Base-by-base conservation (phyloP, 2,888 invertebrate genomes). In the Melitaea athalia region DNA sequence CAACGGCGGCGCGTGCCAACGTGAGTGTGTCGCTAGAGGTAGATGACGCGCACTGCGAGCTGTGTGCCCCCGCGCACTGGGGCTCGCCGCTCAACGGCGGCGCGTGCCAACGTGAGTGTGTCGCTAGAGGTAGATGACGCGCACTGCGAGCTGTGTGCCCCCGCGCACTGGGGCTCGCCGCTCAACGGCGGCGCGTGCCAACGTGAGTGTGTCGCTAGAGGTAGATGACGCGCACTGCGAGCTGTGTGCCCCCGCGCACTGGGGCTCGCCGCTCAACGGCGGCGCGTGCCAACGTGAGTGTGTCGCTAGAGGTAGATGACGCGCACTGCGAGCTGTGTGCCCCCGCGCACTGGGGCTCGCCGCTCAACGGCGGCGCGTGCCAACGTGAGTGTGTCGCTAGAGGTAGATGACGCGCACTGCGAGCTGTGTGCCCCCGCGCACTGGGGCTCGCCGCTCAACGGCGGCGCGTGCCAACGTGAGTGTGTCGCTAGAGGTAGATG, bases 311-410 rank as follows among this genome's bases (percentile, higher is more conserved):
- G 15, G 17, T 8, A 17, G 52, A 11, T 24, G 24, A 49, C 11
- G n/a, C 14, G n/a, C 97, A 98, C 86, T 99, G 99, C 87, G 97
- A 98, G 77, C 93, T 94, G 64, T 99, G 99, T 88, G 95, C 96
- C 65, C 95, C 96, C 50, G 98, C 99, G 0, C 99, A 96, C 91
- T 99, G 96, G 95, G 99, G 99, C 49, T 97, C 95, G 87, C 97
- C 99, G 24, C 95, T 98, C 66, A 99, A 99, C 88, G 99, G 99
- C 3, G 99, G 98, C 47, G 94, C 94, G 61, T 99, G 99, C 86
- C 95, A 95, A 81, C 95, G 95, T 95, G 79, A 93, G 94, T 92
- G 50, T 10, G 8, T 50, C 8, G 10, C 38, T 24, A 24, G 24
- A n/a, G 49, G 49, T 49, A 15, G 7, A 12, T 33, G 15, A 52